These are phyloP conservation scores for Diplodus sargus DNA, from an alignment of 2,797 vertebrate species.

Conservation along the genomic window DNA sequence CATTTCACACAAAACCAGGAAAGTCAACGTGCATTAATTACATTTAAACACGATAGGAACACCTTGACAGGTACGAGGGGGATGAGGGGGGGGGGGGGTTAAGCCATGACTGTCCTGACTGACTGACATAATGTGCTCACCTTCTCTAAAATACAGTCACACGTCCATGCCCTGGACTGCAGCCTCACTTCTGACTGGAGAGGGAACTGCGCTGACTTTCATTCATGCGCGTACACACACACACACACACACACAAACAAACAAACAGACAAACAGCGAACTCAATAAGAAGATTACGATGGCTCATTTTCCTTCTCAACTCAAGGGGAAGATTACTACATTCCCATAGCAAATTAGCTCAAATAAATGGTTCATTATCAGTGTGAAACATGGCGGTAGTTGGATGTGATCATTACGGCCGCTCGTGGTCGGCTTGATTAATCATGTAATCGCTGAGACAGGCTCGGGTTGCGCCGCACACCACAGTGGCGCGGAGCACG, in stretches of 20 bases:
- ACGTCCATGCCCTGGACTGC: conserved; percentile 25
- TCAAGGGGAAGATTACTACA: conserved; percentile 76
- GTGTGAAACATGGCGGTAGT: conserved; percentile 65
- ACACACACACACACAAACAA: conserved; percentile 24
- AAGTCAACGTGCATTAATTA: background rate
- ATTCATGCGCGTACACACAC: conserved; percentile 7
- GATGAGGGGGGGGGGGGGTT: background rate
- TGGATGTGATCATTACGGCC: conserved; percentile 61
- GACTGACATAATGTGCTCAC: conserved; percentile 11
- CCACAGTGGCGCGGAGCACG: background rate
- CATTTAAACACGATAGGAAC: conserved; percentile 29
- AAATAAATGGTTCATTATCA: conserved; percentile 76
- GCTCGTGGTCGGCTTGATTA: conserved; percentile 65
- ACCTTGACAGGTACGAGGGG: conserved; percentile 12
- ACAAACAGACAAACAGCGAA: conserved; percentile 45
- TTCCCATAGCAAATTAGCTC: conserved; percentile 74
- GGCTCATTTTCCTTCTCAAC: conserved; percentile 74
- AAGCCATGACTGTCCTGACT: background rate
- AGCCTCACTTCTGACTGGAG: conserved; percentile 28
- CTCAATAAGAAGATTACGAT: conserved; percentile 70
- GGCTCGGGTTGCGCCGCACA: conserved; percentile 16
- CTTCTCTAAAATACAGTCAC: conserved; percentile 28
- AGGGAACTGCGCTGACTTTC: conserved; percentile 53
- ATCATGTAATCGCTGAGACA: conserved; percentile 64
- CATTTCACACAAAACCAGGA: no score